Evolutionary conservation across 2,113 vertebrate genomes (phyloP), one percentile per base, ranked within the genome.

Genomic region (Suricata suricatta): DNA sequence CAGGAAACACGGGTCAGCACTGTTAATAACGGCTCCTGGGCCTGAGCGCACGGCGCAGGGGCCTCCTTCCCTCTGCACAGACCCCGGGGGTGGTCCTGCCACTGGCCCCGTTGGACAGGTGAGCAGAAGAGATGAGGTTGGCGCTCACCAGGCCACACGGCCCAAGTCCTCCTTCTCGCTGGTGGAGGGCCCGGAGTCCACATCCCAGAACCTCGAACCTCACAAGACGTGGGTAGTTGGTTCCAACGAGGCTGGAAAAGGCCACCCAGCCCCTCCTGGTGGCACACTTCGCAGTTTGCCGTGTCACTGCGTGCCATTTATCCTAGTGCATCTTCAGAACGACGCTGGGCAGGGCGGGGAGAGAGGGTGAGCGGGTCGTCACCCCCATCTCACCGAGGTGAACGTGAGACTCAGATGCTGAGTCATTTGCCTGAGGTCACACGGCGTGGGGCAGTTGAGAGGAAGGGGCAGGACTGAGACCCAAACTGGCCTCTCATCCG

Each of bases 61-160:
- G 50, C 50, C 50, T 50, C 50, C 50, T 12, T 50, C 50, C 50
- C 50, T 83, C 29, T 12, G 16, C 71, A 38, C 0, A 3, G n/a
- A 29, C 41, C 16, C 29, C 2, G 66, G 16, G 27, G 47, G 1
- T 0, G 41, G 66, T 4, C 10, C n/a, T 41, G 38, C 2, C 0
- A 35, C 5, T 35, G 29, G 5, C 54, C n/a, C 31, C 25, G 4
- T 21, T 38, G 23, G 33, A n/a, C 52, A 38, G 89, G 7, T 0
- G 3, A 54, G 21, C 21, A 3, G 63, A n/a, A 25, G 41, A 76
- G 94, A 21, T 14, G 66, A 71, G 57, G 5, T 50, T 2, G 80
- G 12, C 1, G 15, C 27, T 41, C 1, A 0, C 5, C 12, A 1
- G 84, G 31, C 33, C 93, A 66, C 35, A 3, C 0, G 7, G 54